Percentiles rank a stretch among this genome's conserved stretches.
These are phyloP conservation scores for Eurosta solidaginis DNA, from an alignment of 1,140 invertebrate species.

Conservation along the genomic window DNA sequence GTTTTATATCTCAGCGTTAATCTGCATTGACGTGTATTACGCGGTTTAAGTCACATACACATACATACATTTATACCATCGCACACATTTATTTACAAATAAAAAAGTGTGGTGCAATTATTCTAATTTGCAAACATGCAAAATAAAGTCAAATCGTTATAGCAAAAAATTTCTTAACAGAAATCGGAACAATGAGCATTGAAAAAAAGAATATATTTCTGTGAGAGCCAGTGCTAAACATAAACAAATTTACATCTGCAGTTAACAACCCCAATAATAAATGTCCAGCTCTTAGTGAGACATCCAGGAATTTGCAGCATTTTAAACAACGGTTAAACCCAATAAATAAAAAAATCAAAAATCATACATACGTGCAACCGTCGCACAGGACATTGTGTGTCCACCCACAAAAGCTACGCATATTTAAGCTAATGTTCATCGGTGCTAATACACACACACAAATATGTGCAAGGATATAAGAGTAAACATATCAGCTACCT, in stretches of 20 bases:
- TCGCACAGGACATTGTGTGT: neutral
- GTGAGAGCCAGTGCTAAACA: neutral
- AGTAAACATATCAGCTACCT: neutral
- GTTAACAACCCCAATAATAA: too few relatives aligned
- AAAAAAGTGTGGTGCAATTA: neutral
- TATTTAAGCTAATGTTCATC: too few relatives aligned
- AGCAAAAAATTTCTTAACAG: neutral
- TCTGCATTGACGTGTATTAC: constrained; percentile 10
- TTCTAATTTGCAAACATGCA: neutral
- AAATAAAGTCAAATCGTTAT: too few relatives aligned
- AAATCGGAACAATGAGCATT: neutral
- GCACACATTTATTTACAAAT: neutral
- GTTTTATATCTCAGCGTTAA: constrained; percentile 11
- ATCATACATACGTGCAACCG: neutral
- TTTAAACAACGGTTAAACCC: neutral
- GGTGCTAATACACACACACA: neutral
- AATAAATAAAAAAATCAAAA: neutral
- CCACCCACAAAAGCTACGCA: neutral
- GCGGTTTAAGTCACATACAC: neutral
- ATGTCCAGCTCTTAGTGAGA: neutral
- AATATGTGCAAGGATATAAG: neutral
- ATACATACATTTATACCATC: neutral
- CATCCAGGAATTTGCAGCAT: neutral
- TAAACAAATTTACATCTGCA: neutral
- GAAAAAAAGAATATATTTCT: neutral